These are phyloP conservation scores for Grus americana DNA, from an alignment of 2,113 vertebrate species.

Conservation along the genomic window DNA sequence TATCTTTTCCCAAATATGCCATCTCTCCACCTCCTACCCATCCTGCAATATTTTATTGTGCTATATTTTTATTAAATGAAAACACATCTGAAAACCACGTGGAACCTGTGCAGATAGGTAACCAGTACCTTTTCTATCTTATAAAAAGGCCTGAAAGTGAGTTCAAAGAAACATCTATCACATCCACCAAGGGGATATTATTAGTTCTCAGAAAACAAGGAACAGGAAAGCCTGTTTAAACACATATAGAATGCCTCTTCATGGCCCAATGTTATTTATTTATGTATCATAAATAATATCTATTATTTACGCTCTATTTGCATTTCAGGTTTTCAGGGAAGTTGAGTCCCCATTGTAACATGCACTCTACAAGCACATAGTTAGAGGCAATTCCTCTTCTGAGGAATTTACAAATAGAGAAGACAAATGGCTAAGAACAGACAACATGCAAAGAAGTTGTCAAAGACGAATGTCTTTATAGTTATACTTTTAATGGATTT, in stretches of 20 bases:
- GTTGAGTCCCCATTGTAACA: neutral
- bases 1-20: slow-evolving; percentile 2
- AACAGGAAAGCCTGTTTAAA: neutral
- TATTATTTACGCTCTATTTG: slow-evolving; percentile 11
- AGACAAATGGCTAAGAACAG: slow-evolving; percentile 46
- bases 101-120: neutral
- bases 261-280: slow-evolving; percentile 6
- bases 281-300: slow-evolving; percentile 30
- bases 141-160: neutral
- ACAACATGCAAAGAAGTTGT: slow-evolving; percentile 12
- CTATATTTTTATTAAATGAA: neutral
- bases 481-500: slow-evolving; percentile 16
- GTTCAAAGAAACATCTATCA: neutral
- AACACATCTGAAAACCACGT: neutral
- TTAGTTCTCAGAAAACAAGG: neutral
- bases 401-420: slow-evolving; percentile 31
- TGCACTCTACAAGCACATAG: neutral
- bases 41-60: neutral
- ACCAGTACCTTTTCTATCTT: neutral
- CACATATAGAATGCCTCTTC: neutral
- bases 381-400: slow-evolving; percentile 28
- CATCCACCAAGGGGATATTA: neutral
- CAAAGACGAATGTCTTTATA: slow-evolving; percentile 8
- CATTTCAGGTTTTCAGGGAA: slow-evolving; percentile 5
- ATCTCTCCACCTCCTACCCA: neutral